These are phyloP conservation scores for Neelides sp. DNA, from an alignment of 1,140 invertebrate species.

Conservation along the genomic window DNA sequence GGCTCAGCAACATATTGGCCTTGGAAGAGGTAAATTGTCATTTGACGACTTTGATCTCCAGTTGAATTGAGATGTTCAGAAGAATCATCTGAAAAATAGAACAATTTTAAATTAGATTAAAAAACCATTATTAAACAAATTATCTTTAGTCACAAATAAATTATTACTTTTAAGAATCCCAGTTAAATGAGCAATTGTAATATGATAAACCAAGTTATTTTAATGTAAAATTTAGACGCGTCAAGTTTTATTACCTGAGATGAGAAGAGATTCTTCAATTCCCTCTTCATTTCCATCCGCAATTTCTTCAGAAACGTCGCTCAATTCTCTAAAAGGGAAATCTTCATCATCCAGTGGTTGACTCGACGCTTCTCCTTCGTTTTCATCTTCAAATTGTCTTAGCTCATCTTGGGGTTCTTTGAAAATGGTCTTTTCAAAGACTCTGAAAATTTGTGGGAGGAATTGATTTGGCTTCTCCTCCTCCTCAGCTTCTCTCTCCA, in stretches of 20 bases:
- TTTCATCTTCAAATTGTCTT: not conserved
- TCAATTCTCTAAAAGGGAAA: conserved; percentile 14
- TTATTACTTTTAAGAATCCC: no score
- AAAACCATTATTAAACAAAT: no score
- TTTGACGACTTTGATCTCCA: conserved; percentile 20
- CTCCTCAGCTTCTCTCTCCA: conserved; percentile 16
- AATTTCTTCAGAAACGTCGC: conserved; percentile 21
- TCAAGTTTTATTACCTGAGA: not conserved
- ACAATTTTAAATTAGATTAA: no score
- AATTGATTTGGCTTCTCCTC: conserved; percentile 12
- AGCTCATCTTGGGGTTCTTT: no score
- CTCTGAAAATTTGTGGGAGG: conserved; percentile 12
- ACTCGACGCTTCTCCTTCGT: not conserved
- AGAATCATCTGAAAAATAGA: no score
- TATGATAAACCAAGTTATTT: no score
- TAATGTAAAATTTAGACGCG: not conserved
- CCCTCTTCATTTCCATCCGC: conserved; percentile 12
- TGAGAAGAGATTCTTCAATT: not conserved
- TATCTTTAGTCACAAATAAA: no score
- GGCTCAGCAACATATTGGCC: conserved; percentile 30
- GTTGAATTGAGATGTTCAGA: no score
- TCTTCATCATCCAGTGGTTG: not conserved
- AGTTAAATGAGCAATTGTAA: no score
- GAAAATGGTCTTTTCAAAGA: no score
- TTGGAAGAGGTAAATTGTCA: conserved; percentile 30